These are phyloP conservation scores for Chiridota heheva DNA, from an alignment of 35 echinoderm and acorn worm species.

Conservation along the genomic window DNA sequence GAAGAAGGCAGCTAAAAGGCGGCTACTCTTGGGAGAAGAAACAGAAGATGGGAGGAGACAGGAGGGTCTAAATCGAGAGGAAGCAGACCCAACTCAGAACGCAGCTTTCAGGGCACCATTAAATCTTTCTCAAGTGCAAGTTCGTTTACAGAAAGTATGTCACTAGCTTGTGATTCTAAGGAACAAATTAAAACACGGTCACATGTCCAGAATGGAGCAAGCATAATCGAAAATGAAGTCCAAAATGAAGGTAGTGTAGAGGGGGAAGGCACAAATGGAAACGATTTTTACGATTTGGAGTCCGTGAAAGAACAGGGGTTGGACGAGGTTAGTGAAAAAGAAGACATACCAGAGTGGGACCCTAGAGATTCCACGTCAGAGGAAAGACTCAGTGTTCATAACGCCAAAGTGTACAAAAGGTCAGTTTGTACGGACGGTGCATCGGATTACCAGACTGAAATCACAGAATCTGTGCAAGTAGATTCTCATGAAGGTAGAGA, in stretches of 20 bases:
- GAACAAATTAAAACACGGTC: no score
- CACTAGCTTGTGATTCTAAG: no score
- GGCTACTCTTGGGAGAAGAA: neutral
- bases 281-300: conserved; percentile 22
- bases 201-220: no score
- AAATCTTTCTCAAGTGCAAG: no score
- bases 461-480: neutral
- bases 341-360: conserved; percentile 52
- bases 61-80: neutral
- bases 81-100: neutral
- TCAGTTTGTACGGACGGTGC: no score
- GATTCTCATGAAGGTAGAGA: conserved; percentile 13
- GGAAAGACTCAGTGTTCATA: conserved; percentile 9
- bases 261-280: conserved; percentile 20
- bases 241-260: conserved; percentile 22
- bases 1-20: conserved; percentile 32
- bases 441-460: neutral
- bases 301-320: neutral
- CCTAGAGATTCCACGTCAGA: conserved; percentile 37
- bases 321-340: neutral
- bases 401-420: neutral
- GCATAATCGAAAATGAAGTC: conserved; percentile 18
- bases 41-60: no score
- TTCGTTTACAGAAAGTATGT: no score
- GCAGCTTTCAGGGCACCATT: no score